Evolutionary conservation across 2,113 vertebrate genomes (phyloP).

Genomic region (Ellobius talpinus): DNA sequence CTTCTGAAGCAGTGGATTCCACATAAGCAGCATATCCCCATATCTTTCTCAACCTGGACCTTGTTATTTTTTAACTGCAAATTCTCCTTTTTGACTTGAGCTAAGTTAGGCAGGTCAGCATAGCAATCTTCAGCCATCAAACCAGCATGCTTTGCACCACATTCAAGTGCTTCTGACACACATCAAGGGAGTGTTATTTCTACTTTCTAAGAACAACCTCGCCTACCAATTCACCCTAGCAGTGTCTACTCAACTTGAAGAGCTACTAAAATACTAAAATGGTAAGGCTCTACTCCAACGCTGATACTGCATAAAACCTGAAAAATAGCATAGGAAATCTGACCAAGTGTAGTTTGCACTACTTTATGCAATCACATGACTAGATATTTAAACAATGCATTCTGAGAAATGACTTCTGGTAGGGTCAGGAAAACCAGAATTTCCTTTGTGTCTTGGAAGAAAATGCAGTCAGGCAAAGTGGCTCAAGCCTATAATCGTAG

Average conservation of each 20-base stretch:
- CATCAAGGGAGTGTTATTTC: conserved; percentile 43
- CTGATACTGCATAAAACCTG: conserved; percentile 2
- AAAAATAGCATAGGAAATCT: conserved; percentile 1
- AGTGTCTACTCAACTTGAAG: not conserved
- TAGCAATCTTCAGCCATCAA: not conserved
- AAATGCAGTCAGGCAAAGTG: not conserved
- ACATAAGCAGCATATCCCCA: not conserved
- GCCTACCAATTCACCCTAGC: conserved; percentile 42
- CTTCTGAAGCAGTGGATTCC: not conserved
- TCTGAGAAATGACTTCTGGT: conserved; percentile 17
- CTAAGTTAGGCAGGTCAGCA: not conserved
- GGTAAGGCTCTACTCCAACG: not conserved
- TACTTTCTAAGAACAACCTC: conserved; percentile 63
- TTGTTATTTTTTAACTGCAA: not conserved
- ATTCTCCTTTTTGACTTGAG: conserved; percentile 18
- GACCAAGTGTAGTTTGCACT: not conserved
- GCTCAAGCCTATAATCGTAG: not conserved
- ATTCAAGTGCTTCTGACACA: not conserved
- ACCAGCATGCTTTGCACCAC: not conserved
- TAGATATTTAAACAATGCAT: conserved; percentile 38
- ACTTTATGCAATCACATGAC: not conserved
- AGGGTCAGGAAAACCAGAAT: conserved; percentile 27
- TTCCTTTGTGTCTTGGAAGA: not conserved
- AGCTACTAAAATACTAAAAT: not conserved
- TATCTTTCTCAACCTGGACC: not conserved